phyloP scores from a whole-genome alignment of 2,888 invertebrate species.

The Lacanobia oleracea region DNA sequence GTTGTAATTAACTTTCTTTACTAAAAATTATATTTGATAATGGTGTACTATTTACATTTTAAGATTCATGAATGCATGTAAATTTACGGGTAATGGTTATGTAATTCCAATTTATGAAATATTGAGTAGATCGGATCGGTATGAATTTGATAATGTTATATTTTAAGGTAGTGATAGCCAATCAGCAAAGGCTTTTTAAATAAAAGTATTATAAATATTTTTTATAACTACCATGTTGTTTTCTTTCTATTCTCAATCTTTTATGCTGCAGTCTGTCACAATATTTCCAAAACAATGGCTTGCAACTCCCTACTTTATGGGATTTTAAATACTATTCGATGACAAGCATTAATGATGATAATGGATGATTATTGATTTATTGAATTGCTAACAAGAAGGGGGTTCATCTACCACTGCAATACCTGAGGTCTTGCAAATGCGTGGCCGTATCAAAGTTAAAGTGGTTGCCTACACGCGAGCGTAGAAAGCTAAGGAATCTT shows the following conservation, averaged over 20 bases:
- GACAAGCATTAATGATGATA: too few species aligned
- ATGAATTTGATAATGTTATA: background rate
- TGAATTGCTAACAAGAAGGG: background rate
- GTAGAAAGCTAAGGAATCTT: too few species aligned
- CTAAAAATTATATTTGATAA: background rate
- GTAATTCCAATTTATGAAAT: constrained; percentile 7
- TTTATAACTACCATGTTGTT: constrained; percentile 1
- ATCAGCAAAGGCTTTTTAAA: constrained; percentile 5
- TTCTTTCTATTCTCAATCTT: background rate
- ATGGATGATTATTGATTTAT: too few species aligned
- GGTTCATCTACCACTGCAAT: background rate
- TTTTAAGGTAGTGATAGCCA: constrained; percentile 6
- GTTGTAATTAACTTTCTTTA: background rate
- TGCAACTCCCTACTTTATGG: too few species aligned
- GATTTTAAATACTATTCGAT: too few species aligned
- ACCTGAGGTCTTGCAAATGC: background rate
- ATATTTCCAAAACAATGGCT: background rate
- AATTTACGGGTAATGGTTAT: constrained; percentile 44
- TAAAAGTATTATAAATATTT: constrained; percentile 1
- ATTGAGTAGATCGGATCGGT: background rate
- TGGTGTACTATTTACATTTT: background rate
- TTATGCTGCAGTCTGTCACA: background rate
- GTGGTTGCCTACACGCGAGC: too few species aligned
- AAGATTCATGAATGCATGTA: background rate
- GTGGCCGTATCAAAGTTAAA: too few species aligned